A percentile compares a stretch with the other conserved stretches of the same genome.
These are phyloP conservation scores for Megalonaias nervosa DNA, from an alignment of 1,140 invertebrate species.

Conservation along the genomic window DNA sequence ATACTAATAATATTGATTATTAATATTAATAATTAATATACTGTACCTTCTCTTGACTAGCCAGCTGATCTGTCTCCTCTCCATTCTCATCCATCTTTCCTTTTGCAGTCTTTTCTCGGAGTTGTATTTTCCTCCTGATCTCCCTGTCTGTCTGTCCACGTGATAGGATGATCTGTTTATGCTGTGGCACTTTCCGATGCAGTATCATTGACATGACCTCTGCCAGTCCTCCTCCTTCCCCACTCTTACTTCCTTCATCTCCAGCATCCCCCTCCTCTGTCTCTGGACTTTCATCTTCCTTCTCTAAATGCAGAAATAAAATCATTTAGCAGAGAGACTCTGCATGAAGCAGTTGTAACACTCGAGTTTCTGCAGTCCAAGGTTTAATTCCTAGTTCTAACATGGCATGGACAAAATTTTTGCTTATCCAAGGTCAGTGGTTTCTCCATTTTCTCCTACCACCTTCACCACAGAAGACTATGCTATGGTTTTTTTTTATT, in stretches of 20 bases:
- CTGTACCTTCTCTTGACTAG: constrained; percentile 35
- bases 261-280: constrained; percentile 10
- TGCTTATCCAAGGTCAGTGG: no score
- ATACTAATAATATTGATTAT: no score
- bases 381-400: no score
- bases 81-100: neutral
- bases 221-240: constrained; percentile 69
- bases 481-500: no score
- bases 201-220: constrained; percentile 78
- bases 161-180: constrained; percentile 81
- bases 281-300: constrained; percentile 9
- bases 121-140: constrained; percentile 73
- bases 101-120: constrained; percentile 30
- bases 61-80: neutral
- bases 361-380: no score
- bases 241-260: neutral
- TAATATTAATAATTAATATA: neutral
- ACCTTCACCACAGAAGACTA: no score
- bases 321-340: no score
- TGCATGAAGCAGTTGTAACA: no score
- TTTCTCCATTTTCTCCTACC: no score
- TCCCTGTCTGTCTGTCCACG: constrained; percentile 72
- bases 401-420: no score
- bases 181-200: constrained; percentile 81
- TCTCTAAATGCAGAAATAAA: no score